These are phyloP conservation scores for Ianthella basta DNA, from an alignment of 37 sponge, comb jelly and placozoan genomes.

Conservation along the genomic window DNA sequence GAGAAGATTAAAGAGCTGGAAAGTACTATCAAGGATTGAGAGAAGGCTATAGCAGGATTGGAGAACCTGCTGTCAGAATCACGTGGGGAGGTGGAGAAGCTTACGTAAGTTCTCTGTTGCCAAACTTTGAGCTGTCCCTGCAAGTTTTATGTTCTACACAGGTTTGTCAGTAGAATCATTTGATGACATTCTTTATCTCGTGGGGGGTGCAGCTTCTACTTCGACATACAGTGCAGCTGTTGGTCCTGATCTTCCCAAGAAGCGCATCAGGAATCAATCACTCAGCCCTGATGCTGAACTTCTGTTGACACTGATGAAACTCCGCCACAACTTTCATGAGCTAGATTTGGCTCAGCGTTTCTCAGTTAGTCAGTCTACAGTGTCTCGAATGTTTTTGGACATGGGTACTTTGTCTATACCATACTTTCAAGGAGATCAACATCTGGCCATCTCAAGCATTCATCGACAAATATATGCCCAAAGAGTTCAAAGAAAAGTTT, in stretches of 20 bases:
- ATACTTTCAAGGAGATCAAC: not conserved
- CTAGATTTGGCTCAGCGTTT: constrained; percentile 23
- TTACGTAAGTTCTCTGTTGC: constrained; percentile 21
- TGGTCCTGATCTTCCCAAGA: constrained; percentile 1
- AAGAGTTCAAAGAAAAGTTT: constrained; percentile 25
- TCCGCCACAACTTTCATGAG: constrained; percentile 31
- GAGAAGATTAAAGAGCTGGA: constrained; percentile 19
- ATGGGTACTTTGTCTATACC: constrained; percentile 23
- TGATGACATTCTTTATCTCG: constrained; percentile 13
- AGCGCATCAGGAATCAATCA: constrained; percentile 2
- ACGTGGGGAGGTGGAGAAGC: not conserved
- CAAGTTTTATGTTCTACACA: constrained; percentile 16
- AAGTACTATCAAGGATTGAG: constrained; percentile 9
- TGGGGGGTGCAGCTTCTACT: constrained; percentile 1
- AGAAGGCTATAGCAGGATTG: constrained; percentile 21
- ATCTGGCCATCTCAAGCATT: constrained; percentile 7
- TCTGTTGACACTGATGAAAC: constrained; percentile 17
- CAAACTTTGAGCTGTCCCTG: constrained; percentile 21
- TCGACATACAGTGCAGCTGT: constrained; percentile 1
- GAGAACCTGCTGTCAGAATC: constrained; percentile 22
- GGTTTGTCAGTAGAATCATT: constrained; percentile 27
- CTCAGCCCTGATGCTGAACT: constrained; percentile 16
- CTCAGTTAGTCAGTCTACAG: constrained; percentile 35
- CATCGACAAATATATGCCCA: constrained; percentile 20
- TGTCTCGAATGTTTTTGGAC: constrained; percentile 20